Base-by-base conservation (phyloP, 2,113 vertebrate species). In the Lophura nycthemera region DNA sequence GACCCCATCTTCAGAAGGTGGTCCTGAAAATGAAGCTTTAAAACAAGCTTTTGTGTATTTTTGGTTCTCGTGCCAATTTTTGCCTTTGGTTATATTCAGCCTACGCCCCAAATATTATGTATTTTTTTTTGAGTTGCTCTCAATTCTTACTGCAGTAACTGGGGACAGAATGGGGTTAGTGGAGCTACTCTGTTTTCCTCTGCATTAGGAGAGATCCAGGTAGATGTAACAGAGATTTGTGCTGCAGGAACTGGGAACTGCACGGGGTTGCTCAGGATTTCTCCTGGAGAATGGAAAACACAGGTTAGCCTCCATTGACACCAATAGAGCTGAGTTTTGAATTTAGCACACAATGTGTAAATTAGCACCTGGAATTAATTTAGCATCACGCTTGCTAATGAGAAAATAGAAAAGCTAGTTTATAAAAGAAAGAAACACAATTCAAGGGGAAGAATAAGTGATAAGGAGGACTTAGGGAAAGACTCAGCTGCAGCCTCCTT, bases 291-390 rank as follows among this genome's bases (percentile, higher is more conserved):
- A 10, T 16, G 30, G 16, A 60, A 64, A 40, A 5, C 2, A 3
- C 2, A 57, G 36, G 43, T 86, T 52, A 24, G 9, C 42, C 34
- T 54, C 40, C 32, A 7, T 1, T 48, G 61, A 12, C 36, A 61
- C 16, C 43, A 50, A 32, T 2, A 48, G 48, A 90, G 47, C 73
- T n/a, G 76, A 77, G 63, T 27, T 64, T 24, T 21, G 67, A 92
- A 86, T 21, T 69, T 36, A 89, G 69, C 83, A 93, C 84, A 80
- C 69, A 32, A 12, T n/a, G 78, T 48, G 73, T 78, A 91, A 95
- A 86, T 92, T 82, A 91, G 84, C 78, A 89, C 93, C 42, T 87
- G 78, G 86, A 92, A 94, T 95, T 93, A 83, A 96, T 94, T 96
- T 87, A 94, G 60, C 81, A 47, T 50, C 45, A 11, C 42, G 18